phyloP scores from a whole-genome alignment of 1,140 invertebrate species.

The Apocrypta bakeri region DNA sequence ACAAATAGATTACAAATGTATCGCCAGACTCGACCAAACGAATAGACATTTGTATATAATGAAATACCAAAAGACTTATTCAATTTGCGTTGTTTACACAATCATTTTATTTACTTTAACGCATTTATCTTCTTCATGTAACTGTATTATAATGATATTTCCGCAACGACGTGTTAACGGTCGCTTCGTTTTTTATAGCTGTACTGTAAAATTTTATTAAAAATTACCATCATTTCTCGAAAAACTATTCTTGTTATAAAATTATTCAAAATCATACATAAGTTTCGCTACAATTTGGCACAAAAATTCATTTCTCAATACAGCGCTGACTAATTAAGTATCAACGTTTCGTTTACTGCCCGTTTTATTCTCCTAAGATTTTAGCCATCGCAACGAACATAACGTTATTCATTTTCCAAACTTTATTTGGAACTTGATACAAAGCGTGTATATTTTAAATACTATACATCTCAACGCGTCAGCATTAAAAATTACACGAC shows the following conservation, averaged over 20 bases:
- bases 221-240: background rate
- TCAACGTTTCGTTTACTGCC: background rate
- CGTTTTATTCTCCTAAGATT: background rate
- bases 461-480: too few species aligned
- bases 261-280: background rate
- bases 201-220: too few species aligned
- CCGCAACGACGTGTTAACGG: constrained; percentile 28
- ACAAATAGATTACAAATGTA: too few species aligned
- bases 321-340: background rate
- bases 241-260: background rate
- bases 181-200: constrained; percentile 6
- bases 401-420: too few species aligned
- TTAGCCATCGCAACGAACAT: background rate
- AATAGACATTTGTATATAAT: background rate
- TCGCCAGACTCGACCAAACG: too few species aligned
- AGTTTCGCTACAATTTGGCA: background rate
- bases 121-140: constrained; percentile 43
- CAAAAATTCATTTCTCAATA: background rate
- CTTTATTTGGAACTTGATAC: too few species aligned
- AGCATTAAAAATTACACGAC: too few species aligned
- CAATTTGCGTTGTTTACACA: constrained; percentile 32
- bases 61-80: constrained; percentile 33
- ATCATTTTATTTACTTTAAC: constrained; percentile 44
- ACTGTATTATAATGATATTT: constrained; percentile 41
- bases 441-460: too few species aligned